Conservation (phyloP, 2,797 vertebrate species). For the Cossypha polioptera region DNA sequence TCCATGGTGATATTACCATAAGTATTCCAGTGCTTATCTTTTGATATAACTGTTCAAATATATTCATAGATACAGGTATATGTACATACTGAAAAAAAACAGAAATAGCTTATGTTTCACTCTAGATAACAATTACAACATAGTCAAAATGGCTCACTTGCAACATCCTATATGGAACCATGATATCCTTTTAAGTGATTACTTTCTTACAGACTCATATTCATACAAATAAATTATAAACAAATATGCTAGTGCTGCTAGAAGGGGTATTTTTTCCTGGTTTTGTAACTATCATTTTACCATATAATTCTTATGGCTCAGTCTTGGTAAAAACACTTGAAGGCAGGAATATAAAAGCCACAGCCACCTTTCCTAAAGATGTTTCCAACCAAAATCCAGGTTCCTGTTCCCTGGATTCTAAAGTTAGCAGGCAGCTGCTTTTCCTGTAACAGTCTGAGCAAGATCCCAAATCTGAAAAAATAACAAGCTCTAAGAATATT, state of each 20-base stretch:
- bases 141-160: not conserved
- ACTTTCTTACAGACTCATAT: not conserved
- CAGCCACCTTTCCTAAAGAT: not conserved
- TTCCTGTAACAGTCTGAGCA: not conserved
- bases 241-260: not conserved
- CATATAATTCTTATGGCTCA: not conserved
- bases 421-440: not conserved
- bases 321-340: not conserved
- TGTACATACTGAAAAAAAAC: not conserved
- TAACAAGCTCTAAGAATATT: not conserved
- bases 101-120: not conserved
- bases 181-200: not conserved
- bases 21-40: not conserved
- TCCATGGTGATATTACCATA: not conserved
- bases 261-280: not conserved
- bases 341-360: not conserved
- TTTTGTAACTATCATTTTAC: not conserved
- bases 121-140: not conserved
- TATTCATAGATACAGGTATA: not conserved
- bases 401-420: not conserved
- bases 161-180: not conserved
- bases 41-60: not conserved
- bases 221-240: not conserved
- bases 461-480: slow-evolving; percentile 4
- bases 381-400: not conserved